phyloP scores from a whole-genome alignment of 2,113 vertebrate species.

The Cynoglossus semilaevis region DNA sequence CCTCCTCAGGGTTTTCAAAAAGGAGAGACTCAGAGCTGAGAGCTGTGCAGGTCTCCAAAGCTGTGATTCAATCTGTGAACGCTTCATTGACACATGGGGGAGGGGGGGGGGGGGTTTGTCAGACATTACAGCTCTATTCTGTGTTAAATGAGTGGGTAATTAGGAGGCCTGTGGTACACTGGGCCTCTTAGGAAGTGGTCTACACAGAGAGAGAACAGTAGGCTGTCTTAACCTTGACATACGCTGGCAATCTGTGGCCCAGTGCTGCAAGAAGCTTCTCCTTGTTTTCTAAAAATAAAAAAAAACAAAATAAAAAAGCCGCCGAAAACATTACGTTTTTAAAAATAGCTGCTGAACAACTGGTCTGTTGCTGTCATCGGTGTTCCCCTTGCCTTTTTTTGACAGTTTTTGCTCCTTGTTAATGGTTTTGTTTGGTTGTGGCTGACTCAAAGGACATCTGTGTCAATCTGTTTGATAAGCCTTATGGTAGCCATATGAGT shows the following conservation, averaged over 20 bases:
- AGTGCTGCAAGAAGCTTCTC: slow-evolving; percentile 25
- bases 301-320: too few relatives aligned
- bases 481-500: slow-evolving; percentile 75
- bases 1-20: slow-evolving; percentile 26
- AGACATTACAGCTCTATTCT: slow-evolving; percentile 68
- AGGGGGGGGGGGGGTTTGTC: slow-evolving; percentile 34
- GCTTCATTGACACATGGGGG: slow-evolving; percentile 59
- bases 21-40: slow-evolving; percentile 23
- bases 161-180: slow-evolving; percentile 61
- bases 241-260: slow-evolving; percentile 51
- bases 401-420: slow-evolving; percentile 19
- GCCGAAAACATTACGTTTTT: too few relatives aligned
- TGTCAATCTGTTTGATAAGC: slow-evolving; percentile 63
- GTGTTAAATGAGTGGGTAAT: slow-evolving; percentile 69
- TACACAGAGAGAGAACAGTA: slow-evolving; percentile 47
- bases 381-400: slow-evolving; percentile 12
- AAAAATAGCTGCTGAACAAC: too few relatives aligned
- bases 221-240: slow-evolving; percentile 42
- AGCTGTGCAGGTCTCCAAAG: slow-evolving; percentile 47
- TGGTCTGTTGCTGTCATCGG: background rate
- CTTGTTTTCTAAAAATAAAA: slow-evolving; percentile 22
- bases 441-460: slow-evolving; percentile 47
- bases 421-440: slow-evolving; percentile 22
- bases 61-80: slow-evolving; percentile 68
- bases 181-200: slow-evolving; percentile 44